phyloP scores from a whole-genome alignment of 2,888 invertebrate genomes.

The Acheta domesticus region DNA sequence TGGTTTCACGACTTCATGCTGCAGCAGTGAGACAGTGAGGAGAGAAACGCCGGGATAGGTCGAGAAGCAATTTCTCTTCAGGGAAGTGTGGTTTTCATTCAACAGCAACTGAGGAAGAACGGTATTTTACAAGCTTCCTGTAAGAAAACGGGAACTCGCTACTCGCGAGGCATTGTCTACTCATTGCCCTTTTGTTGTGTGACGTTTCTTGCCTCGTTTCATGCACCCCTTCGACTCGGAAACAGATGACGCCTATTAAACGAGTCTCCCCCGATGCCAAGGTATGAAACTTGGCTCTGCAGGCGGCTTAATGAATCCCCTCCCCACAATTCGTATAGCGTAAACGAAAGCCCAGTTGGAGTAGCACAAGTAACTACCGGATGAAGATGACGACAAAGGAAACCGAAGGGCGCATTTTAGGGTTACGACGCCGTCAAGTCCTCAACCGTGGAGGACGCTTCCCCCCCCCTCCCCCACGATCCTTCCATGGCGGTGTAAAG shows the following conservation, averaged over 20 bases:
- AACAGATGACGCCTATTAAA: constrained; percentile 18
- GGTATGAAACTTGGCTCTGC: neutral
- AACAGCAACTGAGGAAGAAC: no score
- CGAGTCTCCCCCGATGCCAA: neutral
- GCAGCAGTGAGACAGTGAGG: no score
- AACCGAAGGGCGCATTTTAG: neutral
- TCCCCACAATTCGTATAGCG: neutral
- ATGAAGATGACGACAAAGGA: neutral
- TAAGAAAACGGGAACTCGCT: no score
- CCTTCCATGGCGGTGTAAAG: no score
- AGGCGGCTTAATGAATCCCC: neutral
- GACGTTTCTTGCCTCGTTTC: constrained; percentile 18
- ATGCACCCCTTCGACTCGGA: neutral
- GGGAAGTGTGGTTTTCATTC: no score
- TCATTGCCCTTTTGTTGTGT: neutral
- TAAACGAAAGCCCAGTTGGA: constrained; percentile 5
- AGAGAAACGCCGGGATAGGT: no score
- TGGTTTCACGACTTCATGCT: no score
- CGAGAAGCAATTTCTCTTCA: no score
- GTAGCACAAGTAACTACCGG: neutral
- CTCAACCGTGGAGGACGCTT: neutral
- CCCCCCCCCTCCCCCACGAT: neutral
- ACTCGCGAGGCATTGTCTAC: neutral
- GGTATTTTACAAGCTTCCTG: no score
- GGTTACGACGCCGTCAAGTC: constrained; percentile 4